phyloP scores from a whole-genome alignment of 2,888 invertebrate species.

The Dryocosmus kuriphilus region DNA sequence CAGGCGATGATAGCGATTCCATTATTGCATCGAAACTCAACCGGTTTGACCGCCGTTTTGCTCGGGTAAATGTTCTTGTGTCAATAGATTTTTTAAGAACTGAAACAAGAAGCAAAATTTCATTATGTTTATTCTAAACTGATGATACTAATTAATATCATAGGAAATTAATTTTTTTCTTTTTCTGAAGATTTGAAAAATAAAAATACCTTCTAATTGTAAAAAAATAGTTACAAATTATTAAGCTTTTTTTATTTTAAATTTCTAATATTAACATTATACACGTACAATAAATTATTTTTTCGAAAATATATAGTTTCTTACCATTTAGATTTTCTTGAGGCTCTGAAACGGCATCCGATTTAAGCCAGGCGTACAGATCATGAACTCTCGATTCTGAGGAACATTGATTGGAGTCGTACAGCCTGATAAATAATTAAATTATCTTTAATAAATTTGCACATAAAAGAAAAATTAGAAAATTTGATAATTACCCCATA shows the following conservation, averaged over 20 bases:
- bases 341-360: constrained; percentile 17
- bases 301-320: neutral
- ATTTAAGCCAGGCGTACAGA: constrained; percentile 27
- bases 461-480: no score
- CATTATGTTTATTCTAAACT: neutral
- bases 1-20: constrained; percentile 57
- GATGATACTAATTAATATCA: no score
- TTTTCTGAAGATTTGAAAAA: no score
- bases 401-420: constrained; percentile 16
- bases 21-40: constrained; percentile 80
- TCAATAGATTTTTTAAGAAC: constrained; percentile 78
- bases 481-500: no score
- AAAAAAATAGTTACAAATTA: neutral
- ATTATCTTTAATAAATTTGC: neutral
- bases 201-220: no score
- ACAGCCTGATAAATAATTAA: constrained; percentile 13
- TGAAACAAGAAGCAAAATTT: constrained; percentile 29
- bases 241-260: neutral
- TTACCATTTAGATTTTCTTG: constrained; percentile 12
- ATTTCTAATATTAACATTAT: no score
- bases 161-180: neutral
- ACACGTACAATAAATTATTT: neutral
- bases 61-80: constrained; percentile 85
- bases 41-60: constrained; percentile 81
- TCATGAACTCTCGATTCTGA: constrained; percentile 36